These are phyloP conservation scores for Schizotus pectinicornis DNA, from an alignment of 2,888 invertebrate genomes.

Conservation along the genomic window DNA sequence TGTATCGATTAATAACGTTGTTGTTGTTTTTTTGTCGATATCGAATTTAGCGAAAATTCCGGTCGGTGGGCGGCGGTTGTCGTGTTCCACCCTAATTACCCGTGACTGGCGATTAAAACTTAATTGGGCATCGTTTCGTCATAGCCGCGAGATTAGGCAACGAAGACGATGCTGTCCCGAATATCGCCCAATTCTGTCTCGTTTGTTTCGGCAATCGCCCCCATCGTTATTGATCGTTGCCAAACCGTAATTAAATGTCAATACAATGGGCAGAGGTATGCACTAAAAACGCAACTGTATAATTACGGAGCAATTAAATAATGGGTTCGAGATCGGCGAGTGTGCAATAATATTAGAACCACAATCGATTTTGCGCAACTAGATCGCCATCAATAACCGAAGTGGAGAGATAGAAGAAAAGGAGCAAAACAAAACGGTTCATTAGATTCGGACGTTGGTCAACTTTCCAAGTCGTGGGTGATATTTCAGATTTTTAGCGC, in stretches of 20 bases:
- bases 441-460: constrained; percentile 25
- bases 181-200: no score
- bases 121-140: no score
- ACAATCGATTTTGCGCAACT: constrained; percentile 23
- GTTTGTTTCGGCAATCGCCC: no score
- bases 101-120: no score
- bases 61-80: no score
- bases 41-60: no score
- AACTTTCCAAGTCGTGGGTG: constrained; percentile 28
- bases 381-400: constrained; percentile 12
- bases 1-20: no score
- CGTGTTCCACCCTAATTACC: no score
- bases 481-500: constrained; percentile 21
- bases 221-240: neutral
- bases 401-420: constrained; percentile 11
- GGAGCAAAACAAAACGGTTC: constrained; percentile 15
- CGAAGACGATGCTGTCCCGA: no score
- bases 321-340: constrained; percentile 19
- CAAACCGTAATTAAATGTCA: constrained; percentile 16
- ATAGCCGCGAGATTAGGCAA: no score
- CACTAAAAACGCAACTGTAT: constrained; percentile 13
- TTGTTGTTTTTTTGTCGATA: no score
- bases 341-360: constrained; percentile 6
- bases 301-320: constrained; percentile 31
- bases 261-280: constrained; percentile 11